Evolutionary conservation across 1,140 invertebrate species (phyloP).

Genomic region (Hypothenemus hampei): DNA sequence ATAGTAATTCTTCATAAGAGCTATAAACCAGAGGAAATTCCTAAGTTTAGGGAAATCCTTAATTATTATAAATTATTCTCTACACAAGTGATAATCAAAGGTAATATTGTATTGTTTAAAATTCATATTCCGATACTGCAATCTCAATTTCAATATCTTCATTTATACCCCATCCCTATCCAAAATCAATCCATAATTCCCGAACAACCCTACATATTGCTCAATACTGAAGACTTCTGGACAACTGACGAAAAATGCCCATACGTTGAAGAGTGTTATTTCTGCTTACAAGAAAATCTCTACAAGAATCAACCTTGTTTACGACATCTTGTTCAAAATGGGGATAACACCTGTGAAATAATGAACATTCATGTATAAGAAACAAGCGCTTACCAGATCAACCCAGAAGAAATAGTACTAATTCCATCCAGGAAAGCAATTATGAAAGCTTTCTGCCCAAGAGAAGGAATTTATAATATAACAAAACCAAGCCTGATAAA

Average conservation of each 20-base stretch:
- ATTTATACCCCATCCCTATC: constrained; percentile 2
- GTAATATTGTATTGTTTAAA: neutral
- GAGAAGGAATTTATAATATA: neutral
- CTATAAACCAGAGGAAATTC: neutral
- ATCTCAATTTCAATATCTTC: no score
- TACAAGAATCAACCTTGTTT: neutral
- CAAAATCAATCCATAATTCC: neutral
- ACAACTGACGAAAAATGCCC: constrained; percentile 3
- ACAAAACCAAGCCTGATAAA: neutral
- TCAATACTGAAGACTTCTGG: neutral
- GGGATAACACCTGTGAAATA: neutral
- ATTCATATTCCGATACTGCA: constrained; percentile 1
- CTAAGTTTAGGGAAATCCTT: neutral
- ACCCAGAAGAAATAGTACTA: neutral
- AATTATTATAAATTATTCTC: neutral
- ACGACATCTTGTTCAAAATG: neutral
- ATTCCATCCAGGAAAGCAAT: no score
- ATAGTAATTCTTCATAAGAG: neutral
- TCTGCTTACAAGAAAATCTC: neutral
- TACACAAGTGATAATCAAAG: neutral
- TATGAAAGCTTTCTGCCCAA: neutral
- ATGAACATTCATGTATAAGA: neutral
- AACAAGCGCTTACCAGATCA: neutral
- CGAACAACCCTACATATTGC: constrained; percentile 1
- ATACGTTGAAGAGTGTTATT: neutral